Base-by-base conservation (phyloP, 2,888 invertebrate species). In the Siphlonurus alternatus region DNA sequence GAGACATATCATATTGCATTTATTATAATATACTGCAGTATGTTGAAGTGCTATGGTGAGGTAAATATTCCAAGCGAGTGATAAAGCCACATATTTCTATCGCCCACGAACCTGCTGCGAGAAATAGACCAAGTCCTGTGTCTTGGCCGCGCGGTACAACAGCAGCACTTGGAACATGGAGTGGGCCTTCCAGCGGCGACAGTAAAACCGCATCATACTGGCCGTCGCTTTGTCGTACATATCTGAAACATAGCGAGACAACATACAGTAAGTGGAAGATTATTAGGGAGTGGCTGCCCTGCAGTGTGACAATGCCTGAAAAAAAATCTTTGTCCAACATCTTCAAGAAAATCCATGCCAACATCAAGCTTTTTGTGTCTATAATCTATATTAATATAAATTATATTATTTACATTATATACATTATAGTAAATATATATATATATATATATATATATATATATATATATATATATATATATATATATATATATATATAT, bases 91-190 rank as follows among this genome's bases (percentile, higher is more conserved):
- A n/a, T n/a, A 18, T 23, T 60, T 5, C 23, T 60, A 7, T 19
- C 23, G 22, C 23, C 23, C 3, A 66, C 70, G 73, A 74, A 92
- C 93, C 83, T 93, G 93, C 73, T 93, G 92, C 25, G 88, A 88
- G 72, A 93, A 87, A 76, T 90, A 88, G 66, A 90, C 89, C 65
- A 92, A 79, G 73, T 93, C 91, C 74, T 89, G 87, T 73, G 87
- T 87, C 65, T 86, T 84, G 63, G 87, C 85, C 25, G 90, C 88
- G 70, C 91, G 83, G 76, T 92, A 92, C 69, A 87, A 86, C 70
- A 91, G 76, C 66, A 93, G 77, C 66, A 92, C 88, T 79, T 91
- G 89, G 75, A 88, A 92, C 63, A 93, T 81, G 25, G 87, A 86
- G 71, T 85, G 85, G 70, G 84, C 83, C 71, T 84, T 86, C 93